Conservation (phyloP, 2,797 vertebrate genomes). For the Ataeniobius toweri region DNA sequence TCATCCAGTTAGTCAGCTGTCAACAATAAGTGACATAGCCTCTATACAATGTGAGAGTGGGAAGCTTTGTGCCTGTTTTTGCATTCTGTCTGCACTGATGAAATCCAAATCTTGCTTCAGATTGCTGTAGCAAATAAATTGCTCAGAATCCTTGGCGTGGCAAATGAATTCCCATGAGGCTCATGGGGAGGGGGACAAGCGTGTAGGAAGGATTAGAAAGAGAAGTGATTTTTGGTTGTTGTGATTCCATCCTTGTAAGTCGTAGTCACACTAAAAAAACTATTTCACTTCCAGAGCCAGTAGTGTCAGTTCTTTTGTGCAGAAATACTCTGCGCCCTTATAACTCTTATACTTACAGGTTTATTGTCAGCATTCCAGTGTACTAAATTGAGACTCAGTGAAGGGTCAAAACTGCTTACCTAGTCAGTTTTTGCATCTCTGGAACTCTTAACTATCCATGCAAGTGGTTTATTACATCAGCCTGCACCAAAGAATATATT, state of each 20-base stretch:
- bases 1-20: not conserved
- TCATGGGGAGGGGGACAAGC: slow-evolving; percentile 14
- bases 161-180: slow-evolving; percentile 36
- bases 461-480: not conserved
- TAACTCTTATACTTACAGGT: not conserved
- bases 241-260: slow-evolving; percentile 23
- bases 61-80: not conserved
- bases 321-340: not conserved
- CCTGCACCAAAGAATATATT: not conserved
- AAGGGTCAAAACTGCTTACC: not conserved
- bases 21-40: not conserved
- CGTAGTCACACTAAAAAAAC: not conserved
- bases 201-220: slow-evolving; percentile 32
- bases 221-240: slow-evolving; percentile 23
- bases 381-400: not conserved
- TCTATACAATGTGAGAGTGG: not conserved
- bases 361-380: slow-evolving; percentile 10
- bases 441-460: not conserved
- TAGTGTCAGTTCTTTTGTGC: not conserved
- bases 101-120: slow-evolving; percentile 36
- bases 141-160: slow-evolving; percentile 27
- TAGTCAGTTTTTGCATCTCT: not conserved
- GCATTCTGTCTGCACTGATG: slow-evolving; percentile 14
- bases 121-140: slow-evolving; percentile 38
- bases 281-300: slow-evolving; percentile 8